Percentiles rank a stretch among this genome's conserved stretches.
Evolutionary conservation across 1,140 invertebrate species (phyloP).

Genomic region (Drosophila mojavensis): DNA sequence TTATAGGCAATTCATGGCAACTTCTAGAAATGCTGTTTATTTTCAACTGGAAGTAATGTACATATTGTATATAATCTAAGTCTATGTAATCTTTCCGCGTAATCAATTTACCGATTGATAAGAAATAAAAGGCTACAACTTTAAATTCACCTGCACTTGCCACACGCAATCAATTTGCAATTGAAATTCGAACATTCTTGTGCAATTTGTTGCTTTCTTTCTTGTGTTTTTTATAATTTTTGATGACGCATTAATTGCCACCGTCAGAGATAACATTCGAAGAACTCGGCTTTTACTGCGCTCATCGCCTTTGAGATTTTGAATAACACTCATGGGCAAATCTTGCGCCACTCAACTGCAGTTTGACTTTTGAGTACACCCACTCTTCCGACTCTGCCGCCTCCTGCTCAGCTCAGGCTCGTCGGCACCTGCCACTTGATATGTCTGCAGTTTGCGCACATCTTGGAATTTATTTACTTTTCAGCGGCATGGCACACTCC

Average conservation of each 20-base stretch:
- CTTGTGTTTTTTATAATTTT: too few species aligned
- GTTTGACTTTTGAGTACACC: not conserved
- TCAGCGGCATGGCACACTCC: slow-evolving; percentile 21
- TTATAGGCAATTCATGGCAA: too few species aligned
- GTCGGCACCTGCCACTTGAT: not conserved
- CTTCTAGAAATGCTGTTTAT: too few species aligned
- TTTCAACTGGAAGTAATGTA: too few species aligned
- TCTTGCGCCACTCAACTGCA: slow-evolving; percentile 3
- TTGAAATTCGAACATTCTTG: too few species aligned
- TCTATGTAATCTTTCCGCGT: too few species aligned
- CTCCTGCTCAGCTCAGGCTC: not conserved
- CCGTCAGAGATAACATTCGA: not conserved
- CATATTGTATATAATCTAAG: too few species aligned
- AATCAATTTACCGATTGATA: too few species aligned
- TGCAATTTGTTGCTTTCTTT: too few species aligned
- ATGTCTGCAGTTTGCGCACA: slow-evolving; percentile 8
- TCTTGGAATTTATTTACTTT: slow-evolving; percentile 32
- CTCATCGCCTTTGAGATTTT: slow-evolving; percentile 14
- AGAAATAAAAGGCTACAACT: too few species aligned
- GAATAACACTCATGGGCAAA: slow-evolving; percentile 11
- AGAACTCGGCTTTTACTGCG: not conserved
- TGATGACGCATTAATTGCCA: slow-evolving; percentile 5
- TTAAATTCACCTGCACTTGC: too few species aligned
- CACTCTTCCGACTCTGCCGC: not conserved
- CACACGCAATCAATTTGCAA: too few species aligned